These are phyloP conservation scores for Athripsodes cinereus DNA, from an alignment of 2,888 invertebrate species.

Conservation along the genomic window DNA sequence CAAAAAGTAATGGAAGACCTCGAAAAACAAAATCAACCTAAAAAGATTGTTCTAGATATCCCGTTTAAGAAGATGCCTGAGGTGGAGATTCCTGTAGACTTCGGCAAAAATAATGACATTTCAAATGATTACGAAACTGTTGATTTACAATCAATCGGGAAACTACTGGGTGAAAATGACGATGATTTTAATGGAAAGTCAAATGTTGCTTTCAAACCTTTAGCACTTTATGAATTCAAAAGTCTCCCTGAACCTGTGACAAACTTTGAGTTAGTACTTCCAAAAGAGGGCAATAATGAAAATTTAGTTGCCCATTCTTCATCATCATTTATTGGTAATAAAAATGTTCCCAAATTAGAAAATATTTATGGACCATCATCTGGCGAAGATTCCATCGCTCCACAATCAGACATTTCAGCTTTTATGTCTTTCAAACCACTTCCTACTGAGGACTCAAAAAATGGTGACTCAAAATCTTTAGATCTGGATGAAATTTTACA, in stretches of 20 bases:
- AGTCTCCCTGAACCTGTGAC: constrained; percentile 6
- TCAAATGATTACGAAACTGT: background rate
- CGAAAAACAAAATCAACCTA: constrained; percentile 13
- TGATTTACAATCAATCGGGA: background rate
- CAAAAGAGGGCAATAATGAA: background rate
- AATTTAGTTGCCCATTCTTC: background rate
- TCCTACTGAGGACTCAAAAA: constrained; percentile 31
- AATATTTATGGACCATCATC: background rate
- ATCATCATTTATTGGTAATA: background rate
- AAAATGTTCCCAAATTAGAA: constrained; percentile 14
- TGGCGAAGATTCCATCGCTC: constrained; percentile 13
- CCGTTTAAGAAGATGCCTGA: constrained; percentile 27
- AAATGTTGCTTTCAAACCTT: background rate
- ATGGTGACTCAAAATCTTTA: constrained; percentile 31
- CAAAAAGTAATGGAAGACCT: constrained; percentile 15
- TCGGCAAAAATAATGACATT: constrained; percentile 1
- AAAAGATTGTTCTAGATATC: constrained; percentile 27
- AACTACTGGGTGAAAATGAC: background rate
- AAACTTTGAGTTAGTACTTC: constrained; percentile 2
- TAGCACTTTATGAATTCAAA: background rate
- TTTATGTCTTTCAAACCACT: constrained; percentile 39
- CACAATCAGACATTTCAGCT: constrained; percentile 35
- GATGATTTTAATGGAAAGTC: constrained; percentile 20
- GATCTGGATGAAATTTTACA: constrained; percentile 38
- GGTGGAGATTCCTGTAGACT: background rate